Percentiles rank a stretch among this genome's conserved stretches.
Evolutionary conservation across 92 coral and sea anemone species (phyloP).

Genomic region (Siderastrea radians): DNA sequence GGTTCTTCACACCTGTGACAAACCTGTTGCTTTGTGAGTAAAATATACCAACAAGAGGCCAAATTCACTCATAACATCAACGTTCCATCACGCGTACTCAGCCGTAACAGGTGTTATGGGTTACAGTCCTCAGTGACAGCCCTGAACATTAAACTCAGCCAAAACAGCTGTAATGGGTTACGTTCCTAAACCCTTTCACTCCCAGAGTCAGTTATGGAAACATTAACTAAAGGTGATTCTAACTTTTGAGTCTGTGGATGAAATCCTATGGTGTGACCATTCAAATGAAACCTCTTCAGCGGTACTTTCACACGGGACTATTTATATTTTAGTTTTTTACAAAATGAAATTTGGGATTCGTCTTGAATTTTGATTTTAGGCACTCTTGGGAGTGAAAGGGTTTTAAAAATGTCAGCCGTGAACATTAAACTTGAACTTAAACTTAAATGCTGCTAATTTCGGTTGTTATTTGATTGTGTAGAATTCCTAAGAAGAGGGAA

Average conservation of each 20-base stretch:
- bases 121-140: background rate
- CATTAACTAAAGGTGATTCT: no score
- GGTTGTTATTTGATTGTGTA: background rate
- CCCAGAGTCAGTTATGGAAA: no score
- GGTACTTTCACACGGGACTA: no score
- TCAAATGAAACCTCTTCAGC: no score
- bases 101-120: background rate
- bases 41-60: background rate
- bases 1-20: background rate
- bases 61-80: background rate
- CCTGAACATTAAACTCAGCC: background rate
- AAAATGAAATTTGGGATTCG: no score
- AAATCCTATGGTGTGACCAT: no score
- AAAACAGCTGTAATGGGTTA: background rate
- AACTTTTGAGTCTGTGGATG: no score
- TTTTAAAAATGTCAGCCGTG: no score
- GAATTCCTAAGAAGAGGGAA: conserved; percentile 66
- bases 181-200: background rate
- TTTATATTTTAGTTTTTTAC: no score
- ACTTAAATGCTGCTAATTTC: background rate
- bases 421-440: no score
- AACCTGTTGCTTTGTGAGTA: background rate
- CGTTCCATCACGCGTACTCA: background rate
- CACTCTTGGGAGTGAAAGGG: no score
- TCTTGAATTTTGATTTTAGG: no score